Conservation (phyloP, 2,113 vertebrate species). For the Pseudorhombus dupliciocellatus region DNA sequence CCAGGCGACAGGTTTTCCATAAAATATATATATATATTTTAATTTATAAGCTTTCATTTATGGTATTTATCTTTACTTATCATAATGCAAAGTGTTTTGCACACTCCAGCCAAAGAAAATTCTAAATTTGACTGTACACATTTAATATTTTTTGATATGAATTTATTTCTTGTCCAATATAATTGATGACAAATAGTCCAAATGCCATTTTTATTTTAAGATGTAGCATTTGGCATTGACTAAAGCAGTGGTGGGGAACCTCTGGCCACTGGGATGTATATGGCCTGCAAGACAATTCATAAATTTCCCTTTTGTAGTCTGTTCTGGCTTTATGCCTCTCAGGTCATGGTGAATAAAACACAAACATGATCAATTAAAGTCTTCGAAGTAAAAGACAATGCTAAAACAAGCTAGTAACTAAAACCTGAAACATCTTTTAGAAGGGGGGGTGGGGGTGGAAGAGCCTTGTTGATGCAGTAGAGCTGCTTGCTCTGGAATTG, state of each 20-base stretch:
- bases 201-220: background rate
- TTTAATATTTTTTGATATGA: background rate
- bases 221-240: constrained; percentile 4
- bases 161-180: background rate
- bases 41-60: background rate
- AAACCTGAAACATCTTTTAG: background rate
- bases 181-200: constrained; percentile 14
- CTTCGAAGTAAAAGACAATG: background rate
- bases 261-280: background rate
- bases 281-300: background rate
- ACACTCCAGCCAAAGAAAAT: background rate
- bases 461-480: background rate
- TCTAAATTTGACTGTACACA: background rate
- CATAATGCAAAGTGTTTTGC: background rate
- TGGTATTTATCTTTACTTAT: background rate
- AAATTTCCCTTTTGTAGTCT: no score
- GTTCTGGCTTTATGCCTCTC: no score
- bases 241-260: background rate
- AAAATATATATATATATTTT: no score
- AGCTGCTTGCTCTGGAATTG: background rate
- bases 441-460: background rate
- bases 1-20: background rate
- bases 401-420: background rate
- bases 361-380: background rate
- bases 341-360: background rate